Evolutionary conservation across 2,888 invertebrate genomes (phyloP).

Genomic region (Lysandra coridon): DNA sequence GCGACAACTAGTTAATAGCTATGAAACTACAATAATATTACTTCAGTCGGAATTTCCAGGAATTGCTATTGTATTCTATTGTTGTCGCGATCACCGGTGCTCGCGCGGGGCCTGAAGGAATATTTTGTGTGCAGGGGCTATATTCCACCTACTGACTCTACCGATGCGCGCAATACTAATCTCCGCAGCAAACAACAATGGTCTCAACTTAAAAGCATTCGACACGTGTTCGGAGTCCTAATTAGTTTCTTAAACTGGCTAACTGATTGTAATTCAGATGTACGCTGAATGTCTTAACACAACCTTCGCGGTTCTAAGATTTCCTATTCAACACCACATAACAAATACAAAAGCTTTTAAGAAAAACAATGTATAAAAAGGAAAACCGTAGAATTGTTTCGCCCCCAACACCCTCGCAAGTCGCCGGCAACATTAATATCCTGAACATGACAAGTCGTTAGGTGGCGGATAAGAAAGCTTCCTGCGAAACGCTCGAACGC

Average conservation of each 20-base stretch:
- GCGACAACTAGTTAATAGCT: neutral
- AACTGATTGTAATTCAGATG: constrained; percentile 3
- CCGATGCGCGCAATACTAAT: neutral
- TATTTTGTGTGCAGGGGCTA: neutral
- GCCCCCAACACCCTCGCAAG: neutral
- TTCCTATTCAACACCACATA: neutral
- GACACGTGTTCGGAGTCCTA: constrained; percentile 37
- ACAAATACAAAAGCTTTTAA: constrained; percentile 2
- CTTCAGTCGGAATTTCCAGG: too few species aligned
- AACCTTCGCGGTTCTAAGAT: constrained; percentile 9
- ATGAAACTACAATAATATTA: neutral
- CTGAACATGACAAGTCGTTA: constrained; percentile 28
- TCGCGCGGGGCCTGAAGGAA: too few species aligned
- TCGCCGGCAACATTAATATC: constrained; percentile 31
- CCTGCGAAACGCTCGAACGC: constrained; percentile 22
- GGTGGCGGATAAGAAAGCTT: constrained; percentile 28
- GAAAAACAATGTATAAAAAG: neutral
- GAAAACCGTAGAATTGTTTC: constrained; percentile 17
- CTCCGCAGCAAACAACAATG: constrained; percentile 9
- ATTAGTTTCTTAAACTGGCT: constrained; percentile 32
- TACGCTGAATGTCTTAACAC: constrained; percentile 14
- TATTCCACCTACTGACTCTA: neutral
- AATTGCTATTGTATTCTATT: too few species aligned
- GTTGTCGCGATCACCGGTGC: too few species aligned
- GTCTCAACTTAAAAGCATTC: constrained; percentile 33